Conservation (phyloP, 2,797 vertebrate species). For the Myotis pilosus region DNA sequence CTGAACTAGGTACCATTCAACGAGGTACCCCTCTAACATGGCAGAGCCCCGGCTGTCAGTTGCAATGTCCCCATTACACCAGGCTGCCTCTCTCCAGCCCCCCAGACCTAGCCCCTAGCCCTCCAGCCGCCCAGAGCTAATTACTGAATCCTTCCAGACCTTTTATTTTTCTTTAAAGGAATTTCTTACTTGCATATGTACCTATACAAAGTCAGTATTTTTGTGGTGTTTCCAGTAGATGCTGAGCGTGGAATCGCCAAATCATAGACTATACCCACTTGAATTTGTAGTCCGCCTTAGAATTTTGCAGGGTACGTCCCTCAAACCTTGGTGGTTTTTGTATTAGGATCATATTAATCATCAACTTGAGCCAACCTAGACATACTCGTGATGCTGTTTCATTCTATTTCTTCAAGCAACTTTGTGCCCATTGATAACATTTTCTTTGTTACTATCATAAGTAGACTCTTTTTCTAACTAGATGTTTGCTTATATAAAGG, state of each 20-base stretch:
- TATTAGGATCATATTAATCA: not conserved
- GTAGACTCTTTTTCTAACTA: not conserved
- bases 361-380: not conserved
- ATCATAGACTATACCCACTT: not conserved
- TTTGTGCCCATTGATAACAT: not conserved
- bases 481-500: not conserved
- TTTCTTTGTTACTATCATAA: not conserved
- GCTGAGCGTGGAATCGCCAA: not conserved
- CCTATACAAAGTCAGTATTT: not conserved
- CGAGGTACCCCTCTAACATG: not conserved
- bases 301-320: not conserved
- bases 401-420: not conserved
- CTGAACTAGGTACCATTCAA: not conserved
- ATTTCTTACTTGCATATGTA: not conserved
- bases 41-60: not conserved
- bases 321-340: not conserved
- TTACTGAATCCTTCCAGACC: not conserved
- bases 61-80: not conserved
- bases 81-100: not conserved
- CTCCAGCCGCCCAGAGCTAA: not conserved
- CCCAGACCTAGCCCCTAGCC: not conserved
- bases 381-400: not conserved
- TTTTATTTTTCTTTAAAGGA: not conserved
- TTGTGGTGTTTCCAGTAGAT: not conserved
- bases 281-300: not conserved